Evolutionary conservation across 2,888 invertebrate species (phyloP), one percentile per base, ranked within the genome.

Genomic region (Tipula helvola): DNA sequence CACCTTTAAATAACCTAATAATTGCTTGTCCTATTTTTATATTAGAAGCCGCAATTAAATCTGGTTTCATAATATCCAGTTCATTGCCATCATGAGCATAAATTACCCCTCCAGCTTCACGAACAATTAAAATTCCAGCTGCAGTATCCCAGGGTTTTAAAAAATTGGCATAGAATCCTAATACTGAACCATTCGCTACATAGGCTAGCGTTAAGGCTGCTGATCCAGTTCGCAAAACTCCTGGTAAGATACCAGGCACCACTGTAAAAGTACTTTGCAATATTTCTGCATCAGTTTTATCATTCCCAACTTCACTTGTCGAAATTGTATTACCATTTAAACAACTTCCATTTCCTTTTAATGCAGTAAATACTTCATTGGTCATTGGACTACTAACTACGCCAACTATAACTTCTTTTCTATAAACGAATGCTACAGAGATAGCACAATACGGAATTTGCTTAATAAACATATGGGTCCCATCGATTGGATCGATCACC

Each of bases 401-500:
- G 12, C 96, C 97, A 88, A 96, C 89, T 5, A 93, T 93, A 71
- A 94, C 91, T 89, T 93, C 90, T 89, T 94, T 94, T 39, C 93
- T 91, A 7, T 94, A 91, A 0, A 92, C 89, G 28, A 95, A 90
- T 52, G 93, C 96, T 86, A 96, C 93, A 0, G 96, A 96, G 87
- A 96, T 94, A 88, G 94, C 94, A 28, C 93, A 92, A 87, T 94
- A 93, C 0, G 95, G 95, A 89, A 95, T 93, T 86, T 93, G 92
- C 89, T 94, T 93, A 10, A 96, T 94, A 90, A 96, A 97, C 92
- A 97, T 97, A 71, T 94, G 94, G 1, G 97, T 97, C 16, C 97
- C 97, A 91, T 97, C 97, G 86, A 97, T 95, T 5, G 97, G 97
- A 91, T 97, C 96, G 87, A 96, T 95, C 86, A 96, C 94, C 96